A percentile compares a stretch with the other conserved stretches of the same genome.
Conservation (phyloP, 2,888 invertebrate species). For the Pseudococcus longispinus region DNA sequence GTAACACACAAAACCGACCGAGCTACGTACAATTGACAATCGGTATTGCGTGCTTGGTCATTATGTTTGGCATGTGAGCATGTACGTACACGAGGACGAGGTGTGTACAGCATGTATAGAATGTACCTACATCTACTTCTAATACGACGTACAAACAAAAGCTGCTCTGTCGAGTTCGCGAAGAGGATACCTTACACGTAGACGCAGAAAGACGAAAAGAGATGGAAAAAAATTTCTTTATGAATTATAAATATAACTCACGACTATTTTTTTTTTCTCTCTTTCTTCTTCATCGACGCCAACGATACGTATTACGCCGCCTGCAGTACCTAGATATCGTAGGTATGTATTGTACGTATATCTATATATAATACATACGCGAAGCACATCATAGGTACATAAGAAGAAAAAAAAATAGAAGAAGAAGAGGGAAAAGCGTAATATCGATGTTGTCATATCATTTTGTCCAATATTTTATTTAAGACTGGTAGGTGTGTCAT, state of each 20-base stretch:
- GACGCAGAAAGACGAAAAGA: not conserved
- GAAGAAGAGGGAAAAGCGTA: not conserved
- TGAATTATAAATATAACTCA: conserved; percentile 14
- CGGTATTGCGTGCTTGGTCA: not conserved
- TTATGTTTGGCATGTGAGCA: conserved; percentile 6
- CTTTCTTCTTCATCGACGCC: conserved; percentile 10
- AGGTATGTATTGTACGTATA: not conserved
- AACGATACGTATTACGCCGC: conserved; percentile 10
- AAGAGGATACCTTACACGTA: not conserved
- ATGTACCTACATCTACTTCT: not conserved
- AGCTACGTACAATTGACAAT: not conserved
- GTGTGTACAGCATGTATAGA: too few species aligned
- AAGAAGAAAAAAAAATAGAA: conserved; percentile 27
- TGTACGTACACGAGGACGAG: not conserved
- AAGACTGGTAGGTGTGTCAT: conserved; percentile 56
- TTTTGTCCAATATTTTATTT: conserved; percentile 56
- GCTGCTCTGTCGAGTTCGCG: not conserved
- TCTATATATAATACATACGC: not conserved
- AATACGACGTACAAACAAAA: not conserved
- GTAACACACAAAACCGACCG: not conserved
- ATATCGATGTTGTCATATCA: conserved; percentile 52
- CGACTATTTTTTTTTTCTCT: conserved; percentile 1
- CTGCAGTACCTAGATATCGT: not conserved
- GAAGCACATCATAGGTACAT: not conserved
- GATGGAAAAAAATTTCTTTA: not conserved